Evolutionary conservation across 2,113 vertebrate species (phyloP), one percentile per base, ranked within the genome.

Genomic region (Clarias magur): DNA sequence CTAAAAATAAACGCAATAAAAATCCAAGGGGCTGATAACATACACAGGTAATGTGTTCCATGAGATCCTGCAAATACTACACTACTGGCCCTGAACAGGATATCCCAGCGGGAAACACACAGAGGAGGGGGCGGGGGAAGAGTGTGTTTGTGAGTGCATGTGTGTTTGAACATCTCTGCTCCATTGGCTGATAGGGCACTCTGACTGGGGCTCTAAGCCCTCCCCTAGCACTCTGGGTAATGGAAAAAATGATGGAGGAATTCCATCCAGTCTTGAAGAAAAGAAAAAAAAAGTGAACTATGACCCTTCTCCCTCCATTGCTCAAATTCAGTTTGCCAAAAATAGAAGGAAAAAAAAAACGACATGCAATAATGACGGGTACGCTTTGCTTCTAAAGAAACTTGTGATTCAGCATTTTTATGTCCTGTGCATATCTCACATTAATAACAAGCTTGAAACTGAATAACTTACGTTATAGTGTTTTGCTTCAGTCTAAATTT

Each of bases 241-340:
- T 97, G 97, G 97, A 97, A 97, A 95, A 97, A 96, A 94, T 89
- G 89, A 94, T 94, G 96, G 94, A 90, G 96, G 95, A 95, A 96
- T 96, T 96, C 96, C 95, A 95, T 96, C 96, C 95, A 95, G 93
- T 91, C 86, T 92, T 93, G 91, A 89, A 93, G 94, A 94, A 96
- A 96, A 94, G 96, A 94, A 96, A 94, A 94, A 96, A 94, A 95
- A 96, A 94, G 93, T 94, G 95, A 93, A 93, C 96, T 96, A 90
- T 95, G 95, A 97, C 95, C 94, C 88, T 89, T 54, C 94, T 93
- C 93, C 92, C 92, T 91, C 86, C 10, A 65, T 93, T 88, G 92
- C 93, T 93, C 88, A 85, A 93, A 94, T 93, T 5, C 68, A 90
- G 91, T 86, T 86, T 91, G 92, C 94, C 94, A 95, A 95, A 96